Evolutionary conservation across 2,113 vertebrate species (phyloP), one percentile per base, ranked within the genome.

Genomic region (Nothobranchius furzeri): DNA sequence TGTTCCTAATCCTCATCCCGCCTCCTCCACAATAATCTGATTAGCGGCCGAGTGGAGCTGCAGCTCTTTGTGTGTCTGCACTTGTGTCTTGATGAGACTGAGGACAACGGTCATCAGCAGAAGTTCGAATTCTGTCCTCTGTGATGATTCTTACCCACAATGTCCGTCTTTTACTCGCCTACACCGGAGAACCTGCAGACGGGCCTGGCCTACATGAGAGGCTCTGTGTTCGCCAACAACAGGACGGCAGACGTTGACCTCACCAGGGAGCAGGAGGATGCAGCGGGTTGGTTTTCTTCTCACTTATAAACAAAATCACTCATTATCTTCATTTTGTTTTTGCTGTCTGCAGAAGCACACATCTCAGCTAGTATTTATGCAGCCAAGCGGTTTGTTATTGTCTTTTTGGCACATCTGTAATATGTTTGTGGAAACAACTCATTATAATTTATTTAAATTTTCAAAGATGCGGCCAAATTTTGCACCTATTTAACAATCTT

Each of bases 171-270:
- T 51, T 92, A 90, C 69, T 90, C 90, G 0, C 88, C 91, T 6
- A 87, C 94, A 40, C 92, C 93, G 1, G 87, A 81, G 76, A 92
- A 85, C 73, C 78, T 95, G 50, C 93, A 93, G 57, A 13, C 87
- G 73, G 90, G 92, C 20, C 66, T 96, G 91, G 83, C 64, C 3
- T 88, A 83, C 0, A 83, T 90, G 75, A 93, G 93, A 20, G 52
- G 92, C 37, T 92, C 92, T 0, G 85, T 94, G 60, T 94, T 94
- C 82, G 83, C 88, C 66, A 91, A 89, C 86, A 94, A 94, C 90
- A 92, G 90, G 88, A 95, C 94, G 0, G 37, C 70, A 20, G 94
- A 95, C 69, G 90, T 83, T 0, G 55, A 91, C 71, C 76, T 78
- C 55, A 56, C 55, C 63, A 64, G 64, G 60, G 88, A 91, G 49